Base-by-base conservation (phyloP, 2,797 vertebrate genomes). In the Onychomys torridus region DNA sequence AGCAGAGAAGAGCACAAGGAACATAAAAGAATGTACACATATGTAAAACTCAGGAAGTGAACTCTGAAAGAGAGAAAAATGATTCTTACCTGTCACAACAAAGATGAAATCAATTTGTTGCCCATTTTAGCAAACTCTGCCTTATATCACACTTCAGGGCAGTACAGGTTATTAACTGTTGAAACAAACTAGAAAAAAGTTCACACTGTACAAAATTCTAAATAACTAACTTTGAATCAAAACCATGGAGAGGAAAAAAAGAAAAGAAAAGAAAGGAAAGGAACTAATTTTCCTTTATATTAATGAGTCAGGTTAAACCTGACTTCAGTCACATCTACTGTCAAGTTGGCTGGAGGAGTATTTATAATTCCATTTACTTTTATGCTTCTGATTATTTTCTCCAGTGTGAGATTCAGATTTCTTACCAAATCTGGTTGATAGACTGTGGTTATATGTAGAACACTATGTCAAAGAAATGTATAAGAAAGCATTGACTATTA, bases 91-190 rank as follows among this genome's bases (percentile, higher is more conserved):
- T 91, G 97, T 95, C 61, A 75, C 46, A 91, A n/a, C 52, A 91
- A 97, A 97, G 95, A 95, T 73, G 23, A 77, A 93, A 96, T 96
- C 75, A 78, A 86, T 97, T 95, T 94, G 46, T 90, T 94, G n/a
- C 37, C 43, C 23, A 40, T 92, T 86, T 96, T 55, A 96, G 76
- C 69, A 93, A 96, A 90, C 34, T 73, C 63, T 92, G 55, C 12
- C 67, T 95, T 90, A 59, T 91, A 88, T 82, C 75, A 71, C 63
- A 77, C 94, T 96, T 93, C 78, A 95, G 55, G 55, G 12, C 34
- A 95, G 34, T 11, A 55, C 19, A 75, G 91, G 79, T 86, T 87
- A 91, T 65, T 94, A 86, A 95, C 63, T 86, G 23, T 92, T 46
- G 65, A 92, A 95, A 63, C 90, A 91, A 96, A 96, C 82, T 92